Evolutionary conservation across 2,888 invertebrate genomes (phyloP).

Genomic region (Tipula vernalis): DNA sequence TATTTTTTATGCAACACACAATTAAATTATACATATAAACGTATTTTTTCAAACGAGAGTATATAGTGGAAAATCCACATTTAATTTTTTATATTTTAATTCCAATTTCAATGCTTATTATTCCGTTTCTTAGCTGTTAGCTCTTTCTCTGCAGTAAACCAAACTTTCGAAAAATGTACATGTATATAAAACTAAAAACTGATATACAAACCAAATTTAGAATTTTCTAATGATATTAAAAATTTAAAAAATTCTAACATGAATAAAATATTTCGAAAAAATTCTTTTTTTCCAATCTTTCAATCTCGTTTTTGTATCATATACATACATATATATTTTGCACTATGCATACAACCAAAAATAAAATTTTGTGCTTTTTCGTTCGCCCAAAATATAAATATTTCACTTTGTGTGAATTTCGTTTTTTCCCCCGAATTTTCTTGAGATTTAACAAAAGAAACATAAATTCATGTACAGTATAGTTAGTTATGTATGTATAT

Average conservation of each 20-base stretch:
- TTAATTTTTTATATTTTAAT: background rate
- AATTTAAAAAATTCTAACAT: background rate
- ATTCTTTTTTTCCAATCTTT: background rate
- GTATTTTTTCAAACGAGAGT: background rate
- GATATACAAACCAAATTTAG: background rate
- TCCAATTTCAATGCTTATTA: background rate
- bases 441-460: background rate
- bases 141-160: background rate
- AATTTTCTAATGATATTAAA: background rate
- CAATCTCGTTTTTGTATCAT: background rate
- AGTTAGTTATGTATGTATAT: background rate
- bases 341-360: background rate
- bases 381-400: background rate
- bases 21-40: background rate
- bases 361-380: background rate
- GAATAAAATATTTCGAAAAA: background rate
- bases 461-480: background rate
- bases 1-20: background rate
- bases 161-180: background rate
- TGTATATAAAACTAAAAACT: background rate
- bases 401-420: background rate
- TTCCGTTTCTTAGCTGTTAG: background rate
- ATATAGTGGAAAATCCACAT: background rate
- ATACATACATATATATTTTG: background rate
- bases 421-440: background rate